Base-by-base conservation (phyloP, 2,113 vertebrate genomes). In the Brienomyrus brachyistius region DNA sequence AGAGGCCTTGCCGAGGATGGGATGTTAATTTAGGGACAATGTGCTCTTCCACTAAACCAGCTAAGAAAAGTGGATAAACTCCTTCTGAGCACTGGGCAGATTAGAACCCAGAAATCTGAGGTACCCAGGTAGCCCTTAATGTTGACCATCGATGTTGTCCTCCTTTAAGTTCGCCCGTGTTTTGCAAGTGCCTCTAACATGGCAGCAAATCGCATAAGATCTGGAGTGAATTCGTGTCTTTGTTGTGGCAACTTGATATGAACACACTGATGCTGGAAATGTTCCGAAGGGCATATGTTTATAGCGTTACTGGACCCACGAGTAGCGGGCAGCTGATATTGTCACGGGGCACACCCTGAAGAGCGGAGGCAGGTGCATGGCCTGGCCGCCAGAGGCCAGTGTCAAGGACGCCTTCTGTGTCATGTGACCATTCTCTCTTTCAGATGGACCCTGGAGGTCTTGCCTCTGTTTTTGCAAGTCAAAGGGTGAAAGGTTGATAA, bases 401-500 rank as follows among this genome's bases (percentile, higher is more conserved):
- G 82, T 47, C 84, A 86, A 52, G 50, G 84, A 52, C 84, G 23
- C 84, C 27, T 10, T 47, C 43, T n/a, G 23, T 48, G 47, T 85
- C 47, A 51, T 27, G 43, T 48, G 83, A 85, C 83, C 45, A n/a
- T 85, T 23, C 83, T 23, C 27, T 52, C 50, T 86, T 35, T 52
- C 84, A 52, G 5, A 52, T 48, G 11, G 48, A 50, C n/a, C 13
- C 45, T 31, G n/a, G 50, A 54, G 84, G 40, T 86, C 84, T 85
- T 85, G 43, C 21, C 47, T 10, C 19, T 35, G 88, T 91, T 88
- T 90, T 89, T 62, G 66, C 50, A 87, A 87, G 59, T 87, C 35
- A 59, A 88, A 88, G n/a, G 86, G 59, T 50, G 87, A 54, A n/a
- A 21, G 50, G 52, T 86, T 88, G 88, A 91, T 89, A 83, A 87